Conservation (phyloP, 2,888 invertebrate genomes). For the Clunio marinus region DNA sequence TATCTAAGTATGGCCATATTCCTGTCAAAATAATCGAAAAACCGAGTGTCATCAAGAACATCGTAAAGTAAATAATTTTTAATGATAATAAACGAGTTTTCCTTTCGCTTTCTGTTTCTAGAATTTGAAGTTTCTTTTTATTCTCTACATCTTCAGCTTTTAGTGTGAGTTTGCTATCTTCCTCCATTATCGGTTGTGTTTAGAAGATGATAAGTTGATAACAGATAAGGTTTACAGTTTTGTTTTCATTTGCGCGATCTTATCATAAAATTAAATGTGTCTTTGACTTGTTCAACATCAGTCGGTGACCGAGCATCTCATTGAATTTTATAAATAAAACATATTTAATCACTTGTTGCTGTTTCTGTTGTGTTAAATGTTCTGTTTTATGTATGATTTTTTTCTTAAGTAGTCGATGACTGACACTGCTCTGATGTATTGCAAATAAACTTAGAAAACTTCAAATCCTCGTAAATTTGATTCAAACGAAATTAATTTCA, state of each 20-base stretch:
- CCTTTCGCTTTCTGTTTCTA: slow-evolving; percentile 66
- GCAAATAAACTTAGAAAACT: no score
- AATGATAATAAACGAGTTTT: slow-evolving; percentile 73
- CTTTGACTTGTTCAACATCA: neutral
- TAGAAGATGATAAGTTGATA: neutral
- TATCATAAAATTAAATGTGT: neutral
- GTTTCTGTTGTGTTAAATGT: neutral
- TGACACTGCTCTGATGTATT: no score
- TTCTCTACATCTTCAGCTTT: neutral
- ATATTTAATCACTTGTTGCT: slow-evolving; percentile 1
- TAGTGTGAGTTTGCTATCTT: neutral
- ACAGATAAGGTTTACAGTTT: neutral
- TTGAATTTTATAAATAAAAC: neutral
- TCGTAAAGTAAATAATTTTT: slow-evolving; percentile 79
- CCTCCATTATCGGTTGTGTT: neutral
- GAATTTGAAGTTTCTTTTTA: slow-evolving; percentile 40
- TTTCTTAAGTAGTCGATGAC: neutral
- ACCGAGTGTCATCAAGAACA: slow-evolving; percentile 84
- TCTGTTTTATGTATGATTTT: neutral
- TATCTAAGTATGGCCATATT: slow-evolving; percentile 82
- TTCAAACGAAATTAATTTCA: neutral
- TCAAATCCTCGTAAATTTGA: neutral
- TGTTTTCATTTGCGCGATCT: neutral
- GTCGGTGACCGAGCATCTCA: neutral
- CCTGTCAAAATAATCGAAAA: slow-evolving; percentile 84